Evolutionary conservation across 2,797 vertebrate genomes (phyloP).

Genomic region (Naso thynnoides): DNA sequence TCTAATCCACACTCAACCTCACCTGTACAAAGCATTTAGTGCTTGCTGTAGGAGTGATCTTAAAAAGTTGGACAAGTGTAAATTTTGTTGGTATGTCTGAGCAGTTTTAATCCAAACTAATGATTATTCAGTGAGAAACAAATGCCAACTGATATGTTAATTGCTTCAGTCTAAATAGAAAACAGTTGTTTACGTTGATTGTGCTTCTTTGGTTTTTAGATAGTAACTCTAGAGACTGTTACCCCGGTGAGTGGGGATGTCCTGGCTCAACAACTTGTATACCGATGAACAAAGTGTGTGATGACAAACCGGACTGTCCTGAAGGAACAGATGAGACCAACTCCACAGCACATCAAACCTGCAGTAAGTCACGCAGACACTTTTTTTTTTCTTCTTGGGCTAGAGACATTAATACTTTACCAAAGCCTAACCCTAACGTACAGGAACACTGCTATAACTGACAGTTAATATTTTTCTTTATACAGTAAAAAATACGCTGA

Average conservation of each 20-base stretch:
- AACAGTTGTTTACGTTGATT: no score
- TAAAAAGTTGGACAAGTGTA: no score
- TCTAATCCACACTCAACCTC: no score
- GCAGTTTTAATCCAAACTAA: not conserved
- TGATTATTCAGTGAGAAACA: no score
- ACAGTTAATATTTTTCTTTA: no score
- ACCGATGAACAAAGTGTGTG: slow-evolving; percentile 79
- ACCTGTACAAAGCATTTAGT: no score
- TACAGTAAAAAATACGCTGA: no score
- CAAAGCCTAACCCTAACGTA: no score
- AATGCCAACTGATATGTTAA: no score
- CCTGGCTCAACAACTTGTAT: slow-evolving; percentile 78
- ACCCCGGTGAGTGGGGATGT: slow-evolving; percentile 86
- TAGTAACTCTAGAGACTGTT: slow-evolving; percentile 80
- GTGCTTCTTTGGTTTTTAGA: slow-evolving; percentile 60
- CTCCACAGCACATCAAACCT: slow-evolving; percentile 75
- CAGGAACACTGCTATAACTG: no score
- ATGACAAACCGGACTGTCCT: slow-evolving; percentile 79
- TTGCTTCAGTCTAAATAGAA: no score
- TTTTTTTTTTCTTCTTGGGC: not conserved
- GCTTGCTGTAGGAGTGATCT: no score
- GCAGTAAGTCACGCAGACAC: slow-evolving; percentile 65
- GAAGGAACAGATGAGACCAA: slow-evolving; percentile 82
- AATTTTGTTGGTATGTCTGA: not conserved
- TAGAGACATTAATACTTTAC: not conserved